These are phyloP conservation scores for Neostethus bicornis DNA, from an alignment of 2,797 vertebrate genomes.

Conservation along the genomic window DNA sequence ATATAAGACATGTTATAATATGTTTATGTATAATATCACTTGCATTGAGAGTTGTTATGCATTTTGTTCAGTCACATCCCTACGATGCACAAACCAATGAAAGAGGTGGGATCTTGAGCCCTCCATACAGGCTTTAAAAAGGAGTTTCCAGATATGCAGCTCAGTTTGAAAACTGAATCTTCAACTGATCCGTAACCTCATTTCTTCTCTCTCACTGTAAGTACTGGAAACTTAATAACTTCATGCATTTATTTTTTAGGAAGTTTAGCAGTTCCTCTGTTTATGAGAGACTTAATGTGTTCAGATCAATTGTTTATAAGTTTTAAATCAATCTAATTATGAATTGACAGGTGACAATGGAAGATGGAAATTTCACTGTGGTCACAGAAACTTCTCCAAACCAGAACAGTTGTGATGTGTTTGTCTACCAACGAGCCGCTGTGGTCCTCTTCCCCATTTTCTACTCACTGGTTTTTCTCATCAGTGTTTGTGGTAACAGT, in stretches of 20 bases:
- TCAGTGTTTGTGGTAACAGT: slow-evolving; percentile 81
- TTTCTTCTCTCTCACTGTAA: slow-evolving; percentile 23
- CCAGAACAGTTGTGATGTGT: slow-evolving; percentile 78
- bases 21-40: too few species aligned
- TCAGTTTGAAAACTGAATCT: slow-evolving; percentile 17
- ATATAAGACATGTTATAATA: too few species aligned
- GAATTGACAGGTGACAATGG: slow-evolving; percentile 47
- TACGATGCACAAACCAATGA: slow-evolving; percentile 30
- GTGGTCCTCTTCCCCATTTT: slow-evolving; percentile 81
- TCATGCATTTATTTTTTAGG: not conserved
- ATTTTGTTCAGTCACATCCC: too few species aligned
- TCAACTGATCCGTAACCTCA: not conserved
- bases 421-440: slow-evolving; percentile 67
- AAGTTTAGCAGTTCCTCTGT: not conserved
- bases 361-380: slow-evolving; percentile 42
- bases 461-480: slow-evolving; percentile 78
- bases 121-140: slow-evolving; percentile 15
- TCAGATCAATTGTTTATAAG: not conserved
- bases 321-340: slow-evolving; percentile 7
- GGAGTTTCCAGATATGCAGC: slow-evolving; percentile 6
- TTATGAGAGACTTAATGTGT: not conserved
- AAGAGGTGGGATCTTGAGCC: slow-evolving; percentile 55
- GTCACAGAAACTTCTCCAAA: slow-evolving; percentile 43
- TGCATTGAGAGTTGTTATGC: too few species aligned
- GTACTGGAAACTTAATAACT: not conserved